Conservation (phyloP, 2,888 invertebrate genomes). For the Diplazon laetatorius region DNA sequence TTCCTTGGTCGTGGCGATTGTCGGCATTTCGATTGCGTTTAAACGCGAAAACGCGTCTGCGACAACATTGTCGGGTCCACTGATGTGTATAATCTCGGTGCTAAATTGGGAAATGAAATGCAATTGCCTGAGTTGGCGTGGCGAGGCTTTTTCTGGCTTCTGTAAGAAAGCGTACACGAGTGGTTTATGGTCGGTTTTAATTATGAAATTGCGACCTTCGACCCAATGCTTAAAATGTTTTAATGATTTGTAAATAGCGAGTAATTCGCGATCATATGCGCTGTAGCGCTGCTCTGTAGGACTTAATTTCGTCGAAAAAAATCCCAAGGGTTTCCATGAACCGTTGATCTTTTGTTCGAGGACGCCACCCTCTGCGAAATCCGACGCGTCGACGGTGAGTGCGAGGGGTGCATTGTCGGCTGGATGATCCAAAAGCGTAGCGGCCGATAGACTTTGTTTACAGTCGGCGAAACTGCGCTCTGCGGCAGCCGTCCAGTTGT, state of each 20-base stretch:
- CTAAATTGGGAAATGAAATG: conserved; percentile 26
- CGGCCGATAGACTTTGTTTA: conserved; percentile 14
- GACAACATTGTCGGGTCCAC: conserved; percentile 19
- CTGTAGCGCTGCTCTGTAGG: conserved; percentile 10
- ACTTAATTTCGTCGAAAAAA: conserved; percentile 24
- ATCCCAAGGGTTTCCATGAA: conserved; percentile 26
- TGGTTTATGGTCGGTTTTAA: conserved; percentile 37
- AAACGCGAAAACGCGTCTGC: conserved; percentile 40
- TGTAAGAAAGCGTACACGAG: conserved; percentile 30
- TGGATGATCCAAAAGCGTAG: conserved; percentile 59
- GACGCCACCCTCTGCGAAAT: conserved; percentile 67
- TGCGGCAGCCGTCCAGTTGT: conserved; percentile 41
- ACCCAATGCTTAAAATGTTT: conserved; percentile 25
- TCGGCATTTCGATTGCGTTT: conserved; percentile 27
- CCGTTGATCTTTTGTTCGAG: conserved; percentile 65
- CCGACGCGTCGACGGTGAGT: conserved; percentile 66
- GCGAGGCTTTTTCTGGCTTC: conserved; percentile 13
- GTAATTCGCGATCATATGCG: conserved; percentile 44
- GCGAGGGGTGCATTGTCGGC: conserved; percentile 16
- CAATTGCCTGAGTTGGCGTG: conserved; percentile 19
- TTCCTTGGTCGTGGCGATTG: background rate
- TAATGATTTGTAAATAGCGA: conserved; percentile 17
- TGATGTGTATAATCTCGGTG: background rate
- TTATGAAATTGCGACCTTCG: conserved; percentile 21
- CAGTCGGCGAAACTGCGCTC: conserved; percentile 42